A percentile compares a stretch with the other conserved stretches of the same genome.
These are phyloP conservation scores for Cranoglanis bouderius DNA, from an alignment of 2,113 vertebrate genomes.

Conservation along the genomic window DNA sequence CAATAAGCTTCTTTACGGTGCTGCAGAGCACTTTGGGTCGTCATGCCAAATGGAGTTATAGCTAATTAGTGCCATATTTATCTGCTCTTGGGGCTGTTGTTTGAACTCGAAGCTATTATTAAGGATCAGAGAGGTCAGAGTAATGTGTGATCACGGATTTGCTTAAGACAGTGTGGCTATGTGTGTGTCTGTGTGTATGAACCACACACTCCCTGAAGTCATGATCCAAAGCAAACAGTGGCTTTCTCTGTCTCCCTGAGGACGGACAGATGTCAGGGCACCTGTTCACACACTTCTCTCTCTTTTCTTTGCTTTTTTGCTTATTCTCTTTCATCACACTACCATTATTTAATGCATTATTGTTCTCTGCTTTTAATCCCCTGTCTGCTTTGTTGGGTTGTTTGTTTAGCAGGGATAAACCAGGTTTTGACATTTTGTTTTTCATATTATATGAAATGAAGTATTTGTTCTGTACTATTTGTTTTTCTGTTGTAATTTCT, in stretches of 20 bases:
- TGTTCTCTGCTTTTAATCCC: neutral
- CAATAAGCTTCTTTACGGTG: constrained; percentile 31
- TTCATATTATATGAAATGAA: neutral
- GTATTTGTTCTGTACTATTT: neutral
- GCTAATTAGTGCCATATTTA: constrained; percentile 38
- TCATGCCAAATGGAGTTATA: constrained; percentile 24
- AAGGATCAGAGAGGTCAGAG: constrained; percentile 31
- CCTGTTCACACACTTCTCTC: constrained; percentile 26
- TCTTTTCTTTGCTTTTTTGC: constrained; percentile 1
- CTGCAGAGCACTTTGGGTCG: constrained; percentile 17
- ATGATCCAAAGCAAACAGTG: constrained; percentile 51
- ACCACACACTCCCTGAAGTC: constrained; percentile 35
- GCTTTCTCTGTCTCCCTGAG: constrained; percentile 43
- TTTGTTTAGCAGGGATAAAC: neutral
- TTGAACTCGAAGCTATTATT: constrained; percentile 21
- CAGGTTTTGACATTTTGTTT: neutral
- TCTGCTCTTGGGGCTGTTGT: constrained; percentile 31
- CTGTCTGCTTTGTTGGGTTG: constrained; percentile 10
- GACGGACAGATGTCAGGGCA: constrained; percentile 13
- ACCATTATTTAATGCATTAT: neutral
- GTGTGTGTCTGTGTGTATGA: constrained; percentile 25
- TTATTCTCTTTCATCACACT: neutral
- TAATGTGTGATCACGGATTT: constrained; percentile 29
- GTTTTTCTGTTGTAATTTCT: neutral
- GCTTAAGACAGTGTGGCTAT: neutral